Base-by-base conservation (phyloP, 2,797 vertebrate genomes). In the Tauraco hartlaubi region DNA sequence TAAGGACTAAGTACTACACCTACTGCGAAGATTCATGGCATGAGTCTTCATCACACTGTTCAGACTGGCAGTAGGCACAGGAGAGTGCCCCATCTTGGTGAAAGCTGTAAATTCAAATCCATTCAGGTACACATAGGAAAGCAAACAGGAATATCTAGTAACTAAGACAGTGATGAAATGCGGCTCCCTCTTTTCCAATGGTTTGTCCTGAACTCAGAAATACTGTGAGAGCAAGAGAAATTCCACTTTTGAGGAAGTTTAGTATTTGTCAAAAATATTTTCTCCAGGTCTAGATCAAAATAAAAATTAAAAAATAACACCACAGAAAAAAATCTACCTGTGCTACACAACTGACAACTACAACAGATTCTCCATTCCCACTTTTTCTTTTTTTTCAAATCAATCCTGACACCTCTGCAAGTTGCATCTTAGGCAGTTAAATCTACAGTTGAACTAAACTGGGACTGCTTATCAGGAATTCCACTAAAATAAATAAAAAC, bases 131-230 rank as follows among this genome's bases (percentile, higher is more conserved):
- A 48, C 0, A 0, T 3, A 71, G 23, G 49, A 74, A 89, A 33
- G 68, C 15, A 80, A 92, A 63, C 8, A 71, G 15, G 46, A 87
- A n/a, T 18, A 63, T 35, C 8, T 15, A 63, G 12, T 46, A 76
- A 71, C 17, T 31, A 26, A 21, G 23, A 44, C 9, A 28, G 15
- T 14, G 49, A 82, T 23, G 31, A 82, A 71, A 46, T 15, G 17
- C 16, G 81, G 41, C 33, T 67, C 39, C 15, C 25, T 0, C 0
- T 78, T 88, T 88, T 64, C 31, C 59, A 56, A 5, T 9, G 64
- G 33, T 63, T 85, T 51, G 15, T 69, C 29, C 69, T 62, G 29
- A 88, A 71, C 14, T 76, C n/a, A 48, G 23, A 93, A 90, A 66
- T 48, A n/a, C 6, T 5, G 0, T 25, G 21, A 71, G 16, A 75